Evolutionary conservation across 2,113 vertebrate genomes (phyloP).

Genomic region (Rhombomys opimus): DNA sequence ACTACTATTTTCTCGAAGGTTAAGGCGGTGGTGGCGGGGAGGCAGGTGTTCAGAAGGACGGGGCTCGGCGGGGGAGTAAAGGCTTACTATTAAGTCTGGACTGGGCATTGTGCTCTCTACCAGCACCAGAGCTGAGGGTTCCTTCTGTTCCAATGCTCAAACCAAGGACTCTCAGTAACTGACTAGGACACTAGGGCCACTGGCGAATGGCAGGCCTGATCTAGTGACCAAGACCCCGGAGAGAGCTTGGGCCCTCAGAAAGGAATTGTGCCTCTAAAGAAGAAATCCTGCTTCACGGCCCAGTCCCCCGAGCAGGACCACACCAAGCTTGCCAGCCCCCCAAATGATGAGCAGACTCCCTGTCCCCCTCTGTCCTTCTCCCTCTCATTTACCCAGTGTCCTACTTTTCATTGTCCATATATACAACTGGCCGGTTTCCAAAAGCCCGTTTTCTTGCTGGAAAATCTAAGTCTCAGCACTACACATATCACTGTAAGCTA

Average conservation of each 20-base stretch:
- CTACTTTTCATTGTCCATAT: background rate
- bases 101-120: background rate
- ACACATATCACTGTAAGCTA: background rate
- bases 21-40: background rate
- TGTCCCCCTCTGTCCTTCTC: background rate
- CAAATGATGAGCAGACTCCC: background rate
- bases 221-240: background rate
- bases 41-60: background rate
- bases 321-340: background rate
- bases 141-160: background rate
- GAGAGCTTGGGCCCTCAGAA: background rate
- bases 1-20: background rate
- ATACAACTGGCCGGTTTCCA: background rate
- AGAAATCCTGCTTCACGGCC: background rate
- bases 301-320: background rate
- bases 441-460: constrained; percentile 16
- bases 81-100: background rate
- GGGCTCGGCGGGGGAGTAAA: background rate
- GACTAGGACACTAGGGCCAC: no score
- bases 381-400: background rate
- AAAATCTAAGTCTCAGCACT: background rate
- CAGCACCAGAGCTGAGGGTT: background rate
- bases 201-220: background rate
- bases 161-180: background rate
- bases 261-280: background rate